Evolutionary conservation across 2,113 vertebrate genomes (phyloP).

Genomic region (Gymnorhina tibicen): DNA sequence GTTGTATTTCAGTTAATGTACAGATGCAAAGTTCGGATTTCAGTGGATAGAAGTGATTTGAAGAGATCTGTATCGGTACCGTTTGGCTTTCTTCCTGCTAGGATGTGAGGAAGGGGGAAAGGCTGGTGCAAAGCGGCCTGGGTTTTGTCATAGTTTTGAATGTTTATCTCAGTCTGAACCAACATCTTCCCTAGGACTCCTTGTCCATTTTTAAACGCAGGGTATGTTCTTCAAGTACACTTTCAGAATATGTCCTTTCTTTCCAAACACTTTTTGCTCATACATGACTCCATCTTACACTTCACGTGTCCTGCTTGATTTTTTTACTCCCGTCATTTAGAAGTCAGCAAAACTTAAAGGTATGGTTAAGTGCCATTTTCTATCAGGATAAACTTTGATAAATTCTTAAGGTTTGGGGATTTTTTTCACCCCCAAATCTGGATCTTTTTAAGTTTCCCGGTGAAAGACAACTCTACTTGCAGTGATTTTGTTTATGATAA

Average conservation of each 20-base stretch:
- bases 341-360: background rate
- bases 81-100: background rate
- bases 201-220: background rate
- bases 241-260: background rate
- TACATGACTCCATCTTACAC: background rate
- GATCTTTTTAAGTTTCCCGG: background rate
- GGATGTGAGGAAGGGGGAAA: background rate
- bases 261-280: background rate
- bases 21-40: background rate
- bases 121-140: background rate
- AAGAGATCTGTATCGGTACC: background rate
- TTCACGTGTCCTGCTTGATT: background rate
- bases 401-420: background rate
- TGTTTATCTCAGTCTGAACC: background rate
- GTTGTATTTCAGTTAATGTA: background rate
- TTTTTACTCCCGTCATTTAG: background rate
- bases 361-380: background rate
- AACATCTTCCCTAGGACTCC: background rate
- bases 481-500: constrained; percentile 21
- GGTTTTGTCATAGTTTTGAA: background rate
- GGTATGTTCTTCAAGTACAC: background rate
- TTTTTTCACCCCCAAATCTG: background rate
- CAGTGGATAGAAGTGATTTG: background rate
- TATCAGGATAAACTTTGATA: background rate
- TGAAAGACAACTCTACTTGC: background rate